A percentile compares a stretch with the other conserved stretches of the same genome.
Conservation (phyloP, 2,797 vertebrate genomes). For the Acridotheres tristis region DNA sequence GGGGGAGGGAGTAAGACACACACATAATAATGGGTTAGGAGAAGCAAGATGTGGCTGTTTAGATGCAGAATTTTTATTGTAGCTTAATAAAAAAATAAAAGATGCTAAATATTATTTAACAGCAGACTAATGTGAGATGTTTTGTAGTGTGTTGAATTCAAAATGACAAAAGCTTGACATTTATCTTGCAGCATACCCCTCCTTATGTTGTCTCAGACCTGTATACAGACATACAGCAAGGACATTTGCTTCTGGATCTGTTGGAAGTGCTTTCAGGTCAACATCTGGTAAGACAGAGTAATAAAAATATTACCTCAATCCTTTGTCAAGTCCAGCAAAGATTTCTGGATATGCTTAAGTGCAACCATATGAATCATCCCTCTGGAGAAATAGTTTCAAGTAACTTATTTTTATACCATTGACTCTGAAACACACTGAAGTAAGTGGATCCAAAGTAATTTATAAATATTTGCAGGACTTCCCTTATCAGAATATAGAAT, state of each 20-base stretch:
- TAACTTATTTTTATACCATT: not conserved
- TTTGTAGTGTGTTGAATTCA: not conserved
- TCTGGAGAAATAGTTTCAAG: not conserved
- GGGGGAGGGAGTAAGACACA: not conserved
- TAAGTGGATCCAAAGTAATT: not conserved
- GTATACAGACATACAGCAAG: constrained; percentile 88
- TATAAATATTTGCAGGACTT: not conserved
- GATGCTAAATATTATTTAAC: not conserved
- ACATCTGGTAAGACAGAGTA: constrained; percentile 82
- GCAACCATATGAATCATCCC: not conserved
- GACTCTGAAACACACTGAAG: not conserved
- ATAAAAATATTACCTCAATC: not conserved
- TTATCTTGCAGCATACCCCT: constrained; percentile 80
- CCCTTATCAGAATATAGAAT: not conserved
- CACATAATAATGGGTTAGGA: not conserved
- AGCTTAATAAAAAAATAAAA: not conserved
- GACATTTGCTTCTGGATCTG: constrained; percentile 89
- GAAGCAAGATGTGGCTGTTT: not conserved
- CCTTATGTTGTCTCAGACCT: constrained; percentile 84
- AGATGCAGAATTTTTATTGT: not conserved
- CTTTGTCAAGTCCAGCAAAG: not conserved
- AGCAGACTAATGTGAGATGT: not conserved
- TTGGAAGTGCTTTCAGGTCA: constrained; percentile 95
- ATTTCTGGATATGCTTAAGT: constrained; percentile 4
- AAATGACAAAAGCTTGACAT: not conserved